Percentiles rank a stretch among this genome's conserved stretches.
Evolutionary conservation across 2,888 invertebrate genomes (phyloP).

Genomic region (Macrosoma leucophasiata): DNA sequence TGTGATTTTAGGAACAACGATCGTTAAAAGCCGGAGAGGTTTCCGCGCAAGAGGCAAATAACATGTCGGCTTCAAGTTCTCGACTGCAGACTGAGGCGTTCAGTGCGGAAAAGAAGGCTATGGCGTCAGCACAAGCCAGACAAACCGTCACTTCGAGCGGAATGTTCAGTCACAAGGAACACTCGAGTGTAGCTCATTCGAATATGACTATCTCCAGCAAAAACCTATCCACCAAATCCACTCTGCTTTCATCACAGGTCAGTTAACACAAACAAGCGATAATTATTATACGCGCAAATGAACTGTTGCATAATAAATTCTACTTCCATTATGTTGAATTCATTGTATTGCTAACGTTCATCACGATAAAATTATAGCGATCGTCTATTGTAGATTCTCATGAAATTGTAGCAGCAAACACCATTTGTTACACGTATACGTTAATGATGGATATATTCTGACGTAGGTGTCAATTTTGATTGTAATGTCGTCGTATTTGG

Average conservation of each 20-base stretch:
- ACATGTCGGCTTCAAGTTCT: constrained; percentile 88
- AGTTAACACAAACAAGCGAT: constrained; percentile 8
- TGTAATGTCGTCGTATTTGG: constrained; percentile 25
- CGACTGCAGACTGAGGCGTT: constrained; percentile 90
- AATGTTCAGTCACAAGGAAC: constrained; percentile 83
- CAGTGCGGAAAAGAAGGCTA: constrained; percentile 86
- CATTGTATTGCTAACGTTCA: too few species aligned
- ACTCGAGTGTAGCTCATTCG: constrained; percentile 83
- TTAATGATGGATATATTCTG: constrained; percentile 23
- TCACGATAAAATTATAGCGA: too few species aligned
- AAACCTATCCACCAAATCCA: constrained; percentile 80
- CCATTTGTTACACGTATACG: constrained; percentile 13
- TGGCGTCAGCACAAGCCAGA: constrained; percentile 84
- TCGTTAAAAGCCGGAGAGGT: constrained; percentile 89
- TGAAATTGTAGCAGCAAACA: constrained; percentile 10
- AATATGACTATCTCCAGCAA: constrained; percentile 87
- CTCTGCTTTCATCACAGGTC: constrained; percentile 75
- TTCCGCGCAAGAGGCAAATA: constrained; percentile 89
- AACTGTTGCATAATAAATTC: too few species aligned
- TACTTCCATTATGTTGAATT: too few species aligned
- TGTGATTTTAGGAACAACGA: constrained; percentile 83
- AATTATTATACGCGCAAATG: neutral
- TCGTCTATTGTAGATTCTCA: constrained; percentile 2
- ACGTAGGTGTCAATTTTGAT: constrained; percentile 27
- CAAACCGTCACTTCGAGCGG: constrained; percentile 88